phyloP scores from a whole-genome alignment of 2,888 invertebrate species.

The Dyspetes luteomarginatus region DNA sequence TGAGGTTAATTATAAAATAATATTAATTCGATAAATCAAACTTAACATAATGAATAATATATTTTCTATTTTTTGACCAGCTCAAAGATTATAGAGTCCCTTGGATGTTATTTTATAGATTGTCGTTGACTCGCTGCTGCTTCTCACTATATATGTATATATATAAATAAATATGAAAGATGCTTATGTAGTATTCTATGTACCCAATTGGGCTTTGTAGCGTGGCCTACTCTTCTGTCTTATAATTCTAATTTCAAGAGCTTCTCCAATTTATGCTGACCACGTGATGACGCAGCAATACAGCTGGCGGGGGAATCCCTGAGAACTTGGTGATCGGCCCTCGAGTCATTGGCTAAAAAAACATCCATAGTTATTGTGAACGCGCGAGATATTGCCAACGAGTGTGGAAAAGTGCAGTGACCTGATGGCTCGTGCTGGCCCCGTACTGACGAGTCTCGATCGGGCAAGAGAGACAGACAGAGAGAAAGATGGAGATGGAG shows the following conservation, averaged over 20 bases:
- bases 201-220: not conserved
- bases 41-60: no score
- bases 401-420: conserved; percentile 78
- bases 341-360: conserved; percentile 52
- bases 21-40: no score
- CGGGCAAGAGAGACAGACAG: conserved; percentile 15
- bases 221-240: not conserved
- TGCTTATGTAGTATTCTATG: not conserved
- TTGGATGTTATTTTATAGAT: not conserved
- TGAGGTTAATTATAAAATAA: no score
- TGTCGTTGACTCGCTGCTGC: no score
- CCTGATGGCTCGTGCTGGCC: conserved; percentile 73
- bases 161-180: no score
- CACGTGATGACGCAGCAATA: conserved; percentile 33
- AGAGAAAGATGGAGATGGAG: conserved; percentile 29
- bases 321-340: conserved; percentile 29
- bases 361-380: conserved; percentile 1
- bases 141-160: no score
- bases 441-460: conserved; percentile 40
- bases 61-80: no score
- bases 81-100: no score
- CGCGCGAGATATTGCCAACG: not conserved
- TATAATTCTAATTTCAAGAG: not conserved
- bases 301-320: conserved; percentile 7
- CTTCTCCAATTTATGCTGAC: conserved; percentile 3